phyloP scores from a whole-genome alignment of 2,888 invertebrate species.

The Thumatha senex region DNA sequence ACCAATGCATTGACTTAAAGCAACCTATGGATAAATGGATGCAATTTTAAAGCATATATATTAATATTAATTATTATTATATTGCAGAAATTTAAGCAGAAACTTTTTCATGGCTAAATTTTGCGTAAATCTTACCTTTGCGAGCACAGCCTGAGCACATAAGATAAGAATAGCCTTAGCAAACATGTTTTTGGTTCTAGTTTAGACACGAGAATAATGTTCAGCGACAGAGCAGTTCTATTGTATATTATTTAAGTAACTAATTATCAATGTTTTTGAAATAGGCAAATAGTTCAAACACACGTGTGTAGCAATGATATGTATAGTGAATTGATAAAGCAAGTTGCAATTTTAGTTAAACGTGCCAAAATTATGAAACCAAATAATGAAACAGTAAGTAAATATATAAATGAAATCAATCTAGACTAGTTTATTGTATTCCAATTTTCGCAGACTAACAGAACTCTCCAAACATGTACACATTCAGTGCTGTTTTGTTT shows the following conservation, averaged over 20 bases:
- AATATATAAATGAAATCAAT: background rate
- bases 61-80: too few species aligned
- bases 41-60: background rate
- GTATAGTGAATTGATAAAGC: background rate
- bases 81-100: too few species aligned
- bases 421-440: background rate
- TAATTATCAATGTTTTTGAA: constrained; percentile 18
- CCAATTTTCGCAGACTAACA: background rate
- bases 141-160: constrained; percentile 21
- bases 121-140: constrained; percentile 10
- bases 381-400: background rate
- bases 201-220: background rate
- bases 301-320: background rate
- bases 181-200: constrained; percentile 12
- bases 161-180: constrained; percentile 15
- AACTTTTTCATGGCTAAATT: too few species aligned
- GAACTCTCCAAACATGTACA: constrained; percentile 7
- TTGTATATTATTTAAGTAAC: background rate
- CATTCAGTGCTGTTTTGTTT: constrained; percentile 40
- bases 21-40: constrained; percentile 13
- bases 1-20: constrained; percentile 21
- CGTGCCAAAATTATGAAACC: background rate
- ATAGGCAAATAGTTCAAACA: background rate
- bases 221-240: too few species aligned
- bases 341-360: background rate